Base-by-base conservation (phyloP, 2,113 vertebrate genomes). In the Eleginops maclovinus region DNA sequence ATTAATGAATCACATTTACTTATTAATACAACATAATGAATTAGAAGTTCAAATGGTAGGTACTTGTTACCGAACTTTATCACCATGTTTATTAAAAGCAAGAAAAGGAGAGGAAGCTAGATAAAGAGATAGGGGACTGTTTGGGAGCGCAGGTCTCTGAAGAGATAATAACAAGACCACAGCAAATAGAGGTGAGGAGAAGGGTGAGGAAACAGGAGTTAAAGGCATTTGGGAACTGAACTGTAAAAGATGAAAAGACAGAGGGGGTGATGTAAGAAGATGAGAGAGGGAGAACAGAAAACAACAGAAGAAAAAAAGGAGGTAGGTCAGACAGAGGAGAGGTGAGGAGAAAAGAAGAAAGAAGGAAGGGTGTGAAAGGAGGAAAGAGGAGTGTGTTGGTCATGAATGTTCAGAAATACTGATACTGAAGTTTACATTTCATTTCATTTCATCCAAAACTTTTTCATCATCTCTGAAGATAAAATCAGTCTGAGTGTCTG, bases 91-190 rank as follows among this genome's bases (percentile, higher is more conserved):
- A n/a, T n/a, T n/a, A 8, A 51, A 9, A 40, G 22, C 16, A 43
- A 40, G 28, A 49, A 17, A 31, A 24, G 54, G 19, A 17, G 46
- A 7, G 1, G 19, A 31, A 60, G 28, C 4, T 51, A 31, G 65
- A 24, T 17, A 40, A 6, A 22, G 4, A 26, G 56, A 24, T 4
- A 15, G 61, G 72, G 49, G 7, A 16, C 13, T 14, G 13, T 44
- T 21, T 24, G n/a, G 53, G 66, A 22, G 28, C 58, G 58, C 41
- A 26, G 51, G 28, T n/a, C n/a, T n/a, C n/a, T n/a, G 22, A 61
- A 26, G 47, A 70, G 46, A 72, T 21, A 10, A 72, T 60, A 61
- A 21, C 80, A 76, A 84, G 75, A 77, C 79, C 80, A 76, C 59
- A 82, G 58, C 43, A 24, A 77, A 28, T 36, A 66, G 40, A 76